Evolutionary conservation across 1,140 invertebrate genomes (phyloP), one percentile per base, ranked within the genome.

Genomic region (Diabrotica undecimpunctata): DNA sequence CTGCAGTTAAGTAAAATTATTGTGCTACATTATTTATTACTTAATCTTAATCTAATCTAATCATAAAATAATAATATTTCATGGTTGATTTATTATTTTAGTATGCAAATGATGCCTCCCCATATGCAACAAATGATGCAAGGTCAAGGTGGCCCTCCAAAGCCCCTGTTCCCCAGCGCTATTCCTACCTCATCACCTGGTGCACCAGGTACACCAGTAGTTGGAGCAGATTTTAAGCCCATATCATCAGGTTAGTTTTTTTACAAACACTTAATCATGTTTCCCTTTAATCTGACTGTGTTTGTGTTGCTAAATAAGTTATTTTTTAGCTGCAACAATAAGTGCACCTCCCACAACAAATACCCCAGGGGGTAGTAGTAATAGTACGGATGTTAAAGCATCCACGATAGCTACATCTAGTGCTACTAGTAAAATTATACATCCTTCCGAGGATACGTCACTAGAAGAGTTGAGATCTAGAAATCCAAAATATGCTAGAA

Each of bases 381-480:
- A 59, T 76, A 70, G 62, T 77, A 74, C 56, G 77, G 66, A 67
- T 77, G 86, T 85, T 60, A 92, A 87, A 83, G 85, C 87, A 39
- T 86, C 87, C 67, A 84, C 91, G 37, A 90, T 93, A 11, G 88
- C 87, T 37, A 88, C 89, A 9, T 91, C 91, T 64, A 90, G 92
- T 61, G 89, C 92, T 36, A 89, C 91, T 13, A 93, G 93, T 77
- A 93, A 93, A 82, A 95, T 97, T 60, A 90, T 97, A 74, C 96
- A 98, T 80, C 96, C 95, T 35, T 87, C 91, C 35, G 94, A 97
- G 80, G 96, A 97, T 81, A 88, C 96, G 52, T 97, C 94, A 54
- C 74, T 96, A 82, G 95, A 96, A 78, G 94, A 97, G 81, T 87
- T 93, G 67, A 83, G 90, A 60, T 89, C 93, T 9, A 84, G 88